These are phyloP conservation scores for Aporrectodea caliginosa DNA, from an alignment of 1,140 invertebrate genomes.

Conservation along the genomic window DNA sequence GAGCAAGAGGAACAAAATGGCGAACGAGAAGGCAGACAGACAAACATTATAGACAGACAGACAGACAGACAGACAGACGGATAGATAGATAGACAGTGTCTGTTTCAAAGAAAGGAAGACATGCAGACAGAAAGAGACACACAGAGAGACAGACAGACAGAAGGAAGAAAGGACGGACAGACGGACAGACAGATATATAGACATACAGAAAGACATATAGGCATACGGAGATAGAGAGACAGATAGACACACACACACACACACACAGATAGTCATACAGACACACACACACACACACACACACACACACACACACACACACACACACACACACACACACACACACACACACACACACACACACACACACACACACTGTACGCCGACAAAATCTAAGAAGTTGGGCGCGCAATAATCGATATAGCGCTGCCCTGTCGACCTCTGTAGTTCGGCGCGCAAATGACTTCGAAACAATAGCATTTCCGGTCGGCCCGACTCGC, in stretches of 20 bases:
- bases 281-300: not conserved
- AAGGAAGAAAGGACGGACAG: too few species aligned
- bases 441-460: not conserved
- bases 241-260: not conserved
- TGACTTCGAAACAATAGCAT: not conserved
- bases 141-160: too few species aligned
- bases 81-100: too few species aligned
- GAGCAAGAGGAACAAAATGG: too few species aligned
- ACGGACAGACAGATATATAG: too few species aligned
- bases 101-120: too few species aligned
- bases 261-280: not conserved
- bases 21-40: too few species aligned
- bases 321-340: not conserved
- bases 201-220: too few species aligned
- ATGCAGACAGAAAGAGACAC: too few species aligned
- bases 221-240: too few species aligned
- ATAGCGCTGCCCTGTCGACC: not conserved
- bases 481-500: not conserved
- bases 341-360: not conserved
- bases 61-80: too few species aligned
- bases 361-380: not conserved
- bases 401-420: not conserved
- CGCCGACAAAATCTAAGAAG: not conserved
- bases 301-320: not conserved
- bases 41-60: too few species aligned